Percentiles rank a stretch among this genome's conserved stretches.
phyloP scores from a whole-genome alignment of 2,113 vertebrate genomes.

The Pampusana beccarii region DNA sequence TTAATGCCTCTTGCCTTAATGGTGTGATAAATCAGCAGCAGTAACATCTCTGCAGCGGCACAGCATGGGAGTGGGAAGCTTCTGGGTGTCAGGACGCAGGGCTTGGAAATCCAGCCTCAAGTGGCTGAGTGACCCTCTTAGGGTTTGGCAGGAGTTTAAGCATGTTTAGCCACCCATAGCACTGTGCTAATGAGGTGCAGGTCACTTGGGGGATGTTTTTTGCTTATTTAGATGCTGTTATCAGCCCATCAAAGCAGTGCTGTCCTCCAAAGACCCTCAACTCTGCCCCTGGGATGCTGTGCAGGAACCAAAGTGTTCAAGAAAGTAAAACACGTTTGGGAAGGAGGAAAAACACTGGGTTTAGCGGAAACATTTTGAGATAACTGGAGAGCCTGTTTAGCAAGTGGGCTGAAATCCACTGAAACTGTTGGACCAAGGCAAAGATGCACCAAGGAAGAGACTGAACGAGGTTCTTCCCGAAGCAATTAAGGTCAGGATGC shows the following conservation, averaged over 20 bases:
- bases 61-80: not conserved
- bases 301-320: not conserved
- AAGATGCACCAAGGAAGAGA: not conserved
- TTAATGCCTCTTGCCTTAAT: not conserved
- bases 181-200: not conserved
- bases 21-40: not conserved
- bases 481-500: not conserved
- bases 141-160: not conserved
- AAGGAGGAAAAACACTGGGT: not conserved
- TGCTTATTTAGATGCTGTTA: fast-evolving
- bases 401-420: not conserved
- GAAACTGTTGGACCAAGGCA: not conserved
- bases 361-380: not conserved
- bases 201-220: not conserved
- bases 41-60: fast-evolving
- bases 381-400: not conserved
- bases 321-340: not conserved
- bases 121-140: fast-evolving
- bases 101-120: not conserved
- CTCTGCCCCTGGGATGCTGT: not conserved
- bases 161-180: not conserved
- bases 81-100: not conserved
- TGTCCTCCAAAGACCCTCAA: not conserved
- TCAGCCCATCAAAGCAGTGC: not conserved
- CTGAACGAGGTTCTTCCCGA: not conserved